A percentile compares a stretch with the other conserved stretches of the same genome.
phyloP scores from a whole-genome alignment of 2,888 invertebrate genomes.

The Lasiommata megera region DNA sequence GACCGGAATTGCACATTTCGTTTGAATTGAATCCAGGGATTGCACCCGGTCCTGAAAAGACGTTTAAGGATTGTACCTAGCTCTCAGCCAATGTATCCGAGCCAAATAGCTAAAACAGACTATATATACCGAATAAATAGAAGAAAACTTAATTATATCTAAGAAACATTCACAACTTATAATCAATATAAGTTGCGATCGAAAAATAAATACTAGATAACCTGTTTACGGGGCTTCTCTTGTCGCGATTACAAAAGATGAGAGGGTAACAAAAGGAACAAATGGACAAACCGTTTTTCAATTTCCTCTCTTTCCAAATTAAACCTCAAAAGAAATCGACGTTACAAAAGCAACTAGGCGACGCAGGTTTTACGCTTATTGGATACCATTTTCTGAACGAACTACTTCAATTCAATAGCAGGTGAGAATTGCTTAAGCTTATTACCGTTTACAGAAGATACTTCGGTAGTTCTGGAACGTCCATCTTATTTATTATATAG shows the following conservation, averaged over 20 bases:
- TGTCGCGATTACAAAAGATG: slow-evolving; percentile 8
- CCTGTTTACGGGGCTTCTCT: not conserved
- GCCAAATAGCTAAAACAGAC: no score
- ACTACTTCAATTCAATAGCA: slow-evolving; percentile 22
- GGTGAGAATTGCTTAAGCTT: slow-evolving; percentile 23
- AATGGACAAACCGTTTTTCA: slow-evolving; percentile 8
- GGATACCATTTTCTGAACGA: slow-evolving; percentile 15
- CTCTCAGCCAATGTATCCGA: no score
- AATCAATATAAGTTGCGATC: no score
- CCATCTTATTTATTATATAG: slow-evolving; percentile 22
- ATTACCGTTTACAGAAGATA: slow-evolving; percentile 19
- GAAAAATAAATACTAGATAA: not conserved
- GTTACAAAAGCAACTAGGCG: slow-evolving; percentile 13
- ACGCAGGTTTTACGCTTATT: slow-evolving; percentile 23
- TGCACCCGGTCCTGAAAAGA: no score
- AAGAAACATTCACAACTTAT: no score
- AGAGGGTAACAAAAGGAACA: slow-evolving; percentile 7
- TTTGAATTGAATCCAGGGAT: not conserved
- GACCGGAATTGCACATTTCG: not conserved
- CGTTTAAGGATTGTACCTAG: no score
- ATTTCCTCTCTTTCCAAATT: slow-evolving; percentile 16
- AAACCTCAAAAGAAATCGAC: slow-evolving; percentile 20
- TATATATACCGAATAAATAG: no score
- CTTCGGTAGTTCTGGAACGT: slow-evolving; percentile 4
- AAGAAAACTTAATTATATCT: no score